Percentiles rank a stretch among this genome's conserved stretches.
phyloP scores from a whole-genome alignment of 2,888 invertebrate species.

The Agrilus mali region DNA sequence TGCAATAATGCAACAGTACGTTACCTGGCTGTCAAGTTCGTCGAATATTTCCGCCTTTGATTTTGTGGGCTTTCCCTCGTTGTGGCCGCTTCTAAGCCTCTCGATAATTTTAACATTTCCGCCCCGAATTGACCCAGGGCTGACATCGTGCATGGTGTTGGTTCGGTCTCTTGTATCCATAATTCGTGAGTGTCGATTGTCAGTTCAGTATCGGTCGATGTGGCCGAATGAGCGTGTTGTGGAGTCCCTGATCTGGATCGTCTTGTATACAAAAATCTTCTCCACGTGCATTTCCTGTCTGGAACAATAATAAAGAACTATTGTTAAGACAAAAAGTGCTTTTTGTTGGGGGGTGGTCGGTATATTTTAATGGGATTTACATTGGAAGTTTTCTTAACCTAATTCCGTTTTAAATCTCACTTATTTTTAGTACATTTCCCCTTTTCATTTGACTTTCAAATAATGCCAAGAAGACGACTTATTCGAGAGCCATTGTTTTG shows the following conservation, averaged over 20 bases:
- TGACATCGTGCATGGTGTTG: slow-evolving; percentile 70
- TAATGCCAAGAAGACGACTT: too few relatives aligned
- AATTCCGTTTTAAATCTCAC: too few relatives aligned
- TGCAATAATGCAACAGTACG: too few relatives aligned
- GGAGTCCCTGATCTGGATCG: slow-evolving; percentile 28
- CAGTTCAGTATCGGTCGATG: slow-evolving; percentile 74
- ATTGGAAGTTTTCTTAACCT: too few relatives aligned
- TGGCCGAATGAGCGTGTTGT: slow-evolving; percentile 54
- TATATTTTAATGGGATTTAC: too few relatives aligned
- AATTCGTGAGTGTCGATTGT: slow-evolving; percentile 74
- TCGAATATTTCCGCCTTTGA: too few relatives aligned
- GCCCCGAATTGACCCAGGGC: slow-evolving; percentile 78
- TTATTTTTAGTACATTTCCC: too few relatives aligned
- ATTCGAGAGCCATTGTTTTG: too few relatives aligned
- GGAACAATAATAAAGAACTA: slow-evolving; percentile 6
- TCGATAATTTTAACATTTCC: slow-evolving; percentile 72
- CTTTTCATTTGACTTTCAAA: too few relatives aligned
- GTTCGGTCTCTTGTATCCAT: slow-evolving; percentile 58
- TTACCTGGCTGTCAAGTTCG: too few relatives aligned
- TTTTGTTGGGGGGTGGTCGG: too few relatives aligned
- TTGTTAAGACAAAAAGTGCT: too few relatives aligned
- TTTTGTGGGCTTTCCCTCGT: slow-evolving; percentile 1
- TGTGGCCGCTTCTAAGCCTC: slow-evolving; percentile 64
- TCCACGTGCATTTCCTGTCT: slow-evolving; percentile 72
- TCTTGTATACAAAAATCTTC: slow-evolving; percentile 47